Evolutionary conservation across 2,888 invertebrate genomes (phyloP).

Genomic region (Brachylomia viminalis): DNA sequence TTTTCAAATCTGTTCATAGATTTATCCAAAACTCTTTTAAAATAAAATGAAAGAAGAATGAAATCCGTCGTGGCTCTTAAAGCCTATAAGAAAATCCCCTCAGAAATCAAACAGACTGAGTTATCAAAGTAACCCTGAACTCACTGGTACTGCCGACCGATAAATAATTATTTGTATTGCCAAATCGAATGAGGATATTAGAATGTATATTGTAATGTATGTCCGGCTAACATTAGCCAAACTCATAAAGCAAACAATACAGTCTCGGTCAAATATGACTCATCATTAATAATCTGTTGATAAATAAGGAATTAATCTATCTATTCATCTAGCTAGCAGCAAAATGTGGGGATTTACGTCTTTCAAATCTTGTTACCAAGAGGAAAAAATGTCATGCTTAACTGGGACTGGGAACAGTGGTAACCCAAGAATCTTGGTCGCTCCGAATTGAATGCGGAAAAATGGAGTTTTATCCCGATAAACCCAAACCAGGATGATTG

Average conservation of each 20-base stretch:
- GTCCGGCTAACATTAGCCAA: slow-evolving; percentile 4
- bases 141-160: background rate
- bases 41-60: background rate
- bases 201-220: background rate
- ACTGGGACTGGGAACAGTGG: too few relatives aligned
- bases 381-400: background rate
- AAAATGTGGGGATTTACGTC: background rate
- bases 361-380: background rate
- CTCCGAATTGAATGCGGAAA: background rate
- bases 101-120: background rate
- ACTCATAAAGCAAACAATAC: slow-evolving; percentile 4
- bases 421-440: background rate
- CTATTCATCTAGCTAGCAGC: background rate
- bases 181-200: slow-evolving; percentile 5
- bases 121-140: slow-evolving; percentile 20
- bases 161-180: slow-evolving; percentile 19
- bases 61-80: background rate
- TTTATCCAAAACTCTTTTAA: background rate
- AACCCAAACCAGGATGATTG: background rate
- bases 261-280: slow-evolving; percentile 9
- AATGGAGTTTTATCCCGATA: background rate
- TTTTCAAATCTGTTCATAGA: background rate
- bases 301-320: background rate
- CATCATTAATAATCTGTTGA: background rate
- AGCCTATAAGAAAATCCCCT: background rate